A percentile compares a stretch with the other conserved stretches of the same genome.
Conservation (phyloP, 2,113 vertebrate species). For the Cardinalis cardinalis region DNA sequence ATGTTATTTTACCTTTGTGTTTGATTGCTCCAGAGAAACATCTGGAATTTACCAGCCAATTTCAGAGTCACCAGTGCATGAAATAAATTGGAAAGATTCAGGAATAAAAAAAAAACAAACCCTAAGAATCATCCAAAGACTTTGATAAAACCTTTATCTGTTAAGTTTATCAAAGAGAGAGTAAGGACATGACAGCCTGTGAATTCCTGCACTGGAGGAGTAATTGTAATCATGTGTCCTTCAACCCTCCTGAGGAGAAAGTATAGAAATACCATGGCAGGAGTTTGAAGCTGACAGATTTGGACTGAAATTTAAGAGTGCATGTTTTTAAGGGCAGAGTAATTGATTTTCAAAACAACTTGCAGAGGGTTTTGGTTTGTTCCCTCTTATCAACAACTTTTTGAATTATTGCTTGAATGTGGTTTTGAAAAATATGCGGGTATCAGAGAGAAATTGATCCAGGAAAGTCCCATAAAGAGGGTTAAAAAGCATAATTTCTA, state of each 20-base stretch:
- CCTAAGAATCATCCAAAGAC: background rate
- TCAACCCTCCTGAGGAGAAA: background rate
- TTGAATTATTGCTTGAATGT: background rate
- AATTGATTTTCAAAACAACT: background rate
- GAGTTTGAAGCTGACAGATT: background rate
- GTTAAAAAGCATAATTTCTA: background rate
- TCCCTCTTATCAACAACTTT: background rate
- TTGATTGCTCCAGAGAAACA: background rate
- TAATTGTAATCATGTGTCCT: background rate
- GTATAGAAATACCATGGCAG: background rate
- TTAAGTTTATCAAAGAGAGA: background rate
- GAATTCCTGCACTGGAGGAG: background rate
- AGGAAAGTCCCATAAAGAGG: background rate
- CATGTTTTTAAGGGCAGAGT: background rate
- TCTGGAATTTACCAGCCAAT: background rate
- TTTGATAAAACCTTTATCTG: background rate
- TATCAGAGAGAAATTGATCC: background rate
- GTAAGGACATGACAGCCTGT: background rate
- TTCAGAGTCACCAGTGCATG: background rate
- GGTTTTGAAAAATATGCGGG: background rate
- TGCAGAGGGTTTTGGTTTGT: background rate
- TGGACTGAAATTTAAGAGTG: background rate
- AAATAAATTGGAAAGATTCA: background rate
- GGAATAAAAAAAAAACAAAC: rapidly evolving
- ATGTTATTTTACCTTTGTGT: background rate